Conservation (phyloP, 2,113 vertebrate genomes). For the Macquaria ambigua region DNA sequence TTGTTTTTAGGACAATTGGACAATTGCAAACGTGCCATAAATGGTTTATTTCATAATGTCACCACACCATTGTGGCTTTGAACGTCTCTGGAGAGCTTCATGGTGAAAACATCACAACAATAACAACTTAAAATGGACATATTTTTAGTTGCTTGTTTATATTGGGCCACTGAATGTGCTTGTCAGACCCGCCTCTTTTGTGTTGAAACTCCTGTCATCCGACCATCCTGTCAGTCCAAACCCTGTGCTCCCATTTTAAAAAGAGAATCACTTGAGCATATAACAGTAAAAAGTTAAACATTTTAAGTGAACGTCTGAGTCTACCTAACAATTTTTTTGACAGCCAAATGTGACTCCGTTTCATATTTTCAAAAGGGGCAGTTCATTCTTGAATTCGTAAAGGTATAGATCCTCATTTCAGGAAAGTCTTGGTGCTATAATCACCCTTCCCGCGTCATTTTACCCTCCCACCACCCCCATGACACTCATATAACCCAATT, state of each 20-base stretch:
- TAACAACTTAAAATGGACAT: constrained; percentile 24
- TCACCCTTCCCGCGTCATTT: neutral
- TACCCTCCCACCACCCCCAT: neutral
- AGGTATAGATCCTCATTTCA: neutral
- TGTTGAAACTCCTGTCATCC: constrained; percentile 6
- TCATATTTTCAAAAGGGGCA: neutral
- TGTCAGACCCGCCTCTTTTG: constrained; percentile 6
- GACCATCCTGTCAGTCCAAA: neutral
- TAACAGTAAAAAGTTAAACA: neutral
- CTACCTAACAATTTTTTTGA: neutral
- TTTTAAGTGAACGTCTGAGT: neutral
- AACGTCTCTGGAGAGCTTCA: constrained; percentile 26
- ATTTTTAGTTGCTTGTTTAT: constrained; percentile 15
- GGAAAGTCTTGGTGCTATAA: neutral
- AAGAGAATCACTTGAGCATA: neutral
- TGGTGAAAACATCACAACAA: constrained; percentile 28
- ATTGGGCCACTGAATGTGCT: neutral
- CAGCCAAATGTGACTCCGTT: neutral
- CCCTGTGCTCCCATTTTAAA: too few species aligned
- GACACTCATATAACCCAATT: constrained; percentile 17
- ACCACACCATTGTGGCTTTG: constrained; percentile 9
- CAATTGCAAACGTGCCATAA: neutral
- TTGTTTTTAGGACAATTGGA: neutral
- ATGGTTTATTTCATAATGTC: constrained; percentile 19
- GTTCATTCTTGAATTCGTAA: neutral